Conservation (phyloP, 1,140 invertebrate species). For the Chironomus striatipennis region DNA sequence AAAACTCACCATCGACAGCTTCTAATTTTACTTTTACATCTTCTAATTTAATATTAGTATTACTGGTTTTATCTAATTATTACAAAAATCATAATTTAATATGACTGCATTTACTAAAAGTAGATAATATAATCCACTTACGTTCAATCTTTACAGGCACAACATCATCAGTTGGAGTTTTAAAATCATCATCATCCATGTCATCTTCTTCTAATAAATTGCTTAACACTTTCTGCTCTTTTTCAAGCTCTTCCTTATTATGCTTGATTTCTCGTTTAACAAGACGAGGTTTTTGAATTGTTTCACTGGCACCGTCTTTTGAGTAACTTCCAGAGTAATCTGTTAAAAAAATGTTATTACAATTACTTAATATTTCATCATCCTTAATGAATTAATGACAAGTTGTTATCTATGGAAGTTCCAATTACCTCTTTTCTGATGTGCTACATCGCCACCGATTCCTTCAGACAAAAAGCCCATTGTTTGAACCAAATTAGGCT, state of each 20-base stretch:
- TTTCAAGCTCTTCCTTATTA: not conserved
- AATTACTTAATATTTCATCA: too few species aligned
- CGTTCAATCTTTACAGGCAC: not conserved
- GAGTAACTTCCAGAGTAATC: not conserved
- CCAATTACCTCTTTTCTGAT: not conserved
- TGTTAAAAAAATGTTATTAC: too few species aligned
- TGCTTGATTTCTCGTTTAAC: not conserved
- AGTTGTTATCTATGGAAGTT: too few species aligned
- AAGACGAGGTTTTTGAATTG: not conserved
- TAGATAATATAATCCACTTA: not conserved
- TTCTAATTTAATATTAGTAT: not conserved
- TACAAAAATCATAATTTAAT: not conserved
- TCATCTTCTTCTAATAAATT: slow-evolving; percentile 11
- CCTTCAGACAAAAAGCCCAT: slow-evolving; percentile 26
- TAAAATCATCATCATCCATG: not conserved
- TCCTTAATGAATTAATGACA: too few species aligned
- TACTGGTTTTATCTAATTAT: too few species aligned
- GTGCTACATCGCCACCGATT: slow-evolving; percentile 23
- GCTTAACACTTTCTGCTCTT: not conserved
- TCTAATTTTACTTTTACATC: slow-evolving; percentile 23
- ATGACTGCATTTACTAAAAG: not conserved
- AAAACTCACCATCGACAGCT: not conserved
- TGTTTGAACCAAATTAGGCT: slow-evolving; percentile 1
- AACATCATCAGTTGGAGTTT: not conserved
- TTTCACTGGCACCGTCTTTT: not conserved